Evolutionary conservation across 64 coral and sea anemone genomes (phyloP).

Genomic region (Stichodactyla helianthus): DNA sequence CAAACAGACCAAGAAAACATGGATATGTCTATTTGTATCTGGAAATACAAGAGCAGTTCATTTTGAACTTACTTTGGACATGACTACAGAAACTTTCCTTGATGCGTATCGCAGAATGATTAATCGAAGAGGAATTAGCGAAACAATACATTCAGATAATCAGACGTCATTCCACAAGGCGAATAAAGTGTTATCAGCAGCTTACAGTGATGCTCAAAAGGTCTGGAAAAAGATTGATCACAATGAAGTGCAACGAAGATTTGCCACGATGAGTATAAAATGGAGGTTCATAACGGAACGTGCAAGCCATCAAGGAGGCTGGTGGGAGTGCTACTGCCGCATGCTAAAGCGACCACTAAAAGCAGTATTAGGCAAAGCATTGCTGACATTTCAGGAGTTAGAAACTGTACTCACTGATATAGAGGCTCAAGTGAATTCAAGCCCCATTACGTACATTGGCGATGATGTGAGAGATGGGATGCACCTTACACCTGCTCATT

Average conservation of each 20-base stretch:
- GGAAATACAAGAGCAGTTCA: slow-evolving; percentile 11
- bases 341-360: slow-evolving; percentile 18
- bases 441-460: slow-evolving; percentile 5
- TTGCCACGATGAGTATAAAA: slow-evolving; percentile 4
- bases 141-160: background rate
- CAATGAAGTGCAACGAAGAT: slow-evolving; percentile 15
- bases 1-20: slow-evolving; percentile 17
- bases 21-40: slow-evolving; percentile 28
- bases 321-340: slow-evolving; percentile 20
- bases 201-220: background rate
- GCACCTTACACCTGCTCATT: background rate
- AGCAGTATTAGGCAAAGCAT: slow-evolving; percentile 6
- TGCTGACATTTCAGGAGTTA: background rate
- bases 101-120: background rate
- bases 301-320: slow-evolving; percentile 15
- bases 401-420: slow-evolving; percentile 32
- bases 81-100: background rate
- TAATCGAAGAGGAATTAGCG: background rate
- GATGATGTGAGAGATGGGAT: slow-evolving; percentile 22
- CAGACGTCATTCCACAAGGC: slow-evolving; percentile 6
- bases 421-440: slow-evolving; percentile 37
- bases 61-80: background rate
- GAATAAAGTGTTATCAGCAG: background rate
- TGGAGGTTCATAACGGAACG: background rate
- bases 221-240: slow-evolving; percentile 10